Evolutionary conservation across 1,140 invertebrate genomes (phyloP).

Genomic region (Macrosteles quadrilineatus): DNA sequence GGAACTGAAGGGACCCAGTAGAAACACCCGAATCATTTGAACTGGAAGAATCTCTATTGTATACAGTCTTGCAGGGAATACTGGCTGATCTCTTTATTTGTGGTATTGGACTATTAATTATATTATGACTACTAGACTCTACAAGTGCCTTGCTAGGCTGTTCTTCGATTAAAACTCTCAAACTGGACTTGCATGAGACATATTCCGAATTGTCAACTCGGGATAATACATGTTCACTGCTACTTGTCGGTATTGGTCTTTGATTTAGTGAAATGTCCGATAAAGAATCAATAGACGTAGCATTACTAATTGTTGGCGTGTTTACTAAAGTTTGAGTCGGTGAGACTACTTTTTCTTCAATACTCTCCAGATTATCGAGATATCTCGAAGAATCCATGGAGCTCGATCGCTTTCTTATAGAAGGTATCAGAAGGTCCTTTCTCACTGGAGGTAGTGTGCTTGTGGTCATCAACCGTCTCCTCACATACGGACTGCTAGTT

Average conservation of each 20-base stretch:
- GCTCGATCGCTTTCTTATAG: conserved; percentile 57
- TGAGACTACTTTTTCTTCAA: conserved; percentile 36
- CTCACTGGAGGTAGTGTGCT: conserved; percentile 39
- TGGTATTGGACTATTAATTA: background rate
- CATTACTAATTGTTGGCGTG: conserved; percentile 29
- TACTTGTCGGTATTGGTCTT: background rate
- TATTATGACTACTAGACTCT: background rate
- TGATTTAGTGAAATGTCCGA: conserved; percentile 26
- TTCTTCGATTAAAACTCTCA: background rate
- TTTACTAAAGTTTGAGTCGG: conserved; percentile 30
- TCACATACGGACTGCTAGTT: conserved; percentile 59
- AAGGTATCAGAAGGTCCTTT: background rate
- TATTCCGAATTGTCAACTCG: background rate
- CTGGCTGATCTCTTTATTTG: conserved; percentile 69
- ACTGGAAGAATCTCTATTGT: conserved; percentile 77
- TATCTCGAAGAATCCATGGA: conserved; percentile 70
- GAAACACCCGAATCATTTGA: conserved; percentile 84
- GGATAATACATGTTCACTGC: conserved; percentile 5
- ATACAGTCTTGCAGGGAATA: conserved; percentile 68
- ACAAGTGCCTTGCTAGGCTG: background rate
- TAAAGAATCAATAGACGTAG: conserved; percentile 36
- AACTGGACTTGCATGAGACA: background rate
- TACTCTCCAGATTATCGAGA: conserved; percentile 59
- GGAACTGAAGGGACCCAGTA: conserved; percentile 65
- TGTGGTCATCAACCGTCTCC: conserved; percentile 61